These are phyloP conservation scores for Proterorhinus semilunaris DNA, from an alignment of 2,113 vertebrate genomes.

Conservation along the genomic window DNA sequence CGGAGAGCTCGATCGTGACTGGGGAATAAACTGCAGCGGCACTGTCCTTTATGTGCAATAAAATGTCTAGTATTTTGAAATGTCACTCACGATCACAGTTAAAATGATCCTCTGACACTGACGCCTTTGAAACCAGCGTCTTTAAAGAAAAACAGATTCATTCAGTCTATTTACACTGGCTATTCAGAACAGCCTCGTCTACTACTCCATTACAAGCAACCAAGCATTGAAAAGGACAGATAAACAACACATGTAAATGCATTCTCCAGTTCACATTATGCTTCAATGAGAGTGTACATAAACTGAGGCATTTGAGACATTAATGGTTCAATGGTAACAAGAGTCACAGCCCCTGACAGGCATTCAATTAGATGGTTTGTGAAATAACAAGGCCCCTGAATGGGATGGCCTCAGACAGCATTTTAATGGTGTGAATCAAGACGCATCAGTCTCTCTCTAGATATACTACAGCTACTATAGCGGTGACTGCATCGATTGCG, in stretches of 20 bases:
- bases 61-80: not conserved
- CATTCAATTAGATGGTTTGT: conserved; percentile 21
- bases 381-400: conserved; percentile 37
- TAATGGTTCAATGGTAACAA: conserved; percentile 17
- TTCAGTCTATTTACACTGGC: not conserved
- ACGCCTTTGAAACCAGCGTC: not conserved
- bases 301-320: conserved; percentile 19
- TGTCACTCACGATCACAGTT: not conserved
- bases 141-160: conserved; percentile 8
- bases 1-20: not conserved
- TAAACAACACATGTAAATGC: conserved; percentile 20
- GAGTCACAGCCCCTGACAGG: conserved; percentile 6
- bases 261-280: conserved; percentile 12
- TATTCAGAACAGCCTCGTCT: conserved; percentile 12
- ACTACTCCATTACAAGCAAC: conserved; percentile 1
- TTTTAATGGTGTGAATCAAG: conserved; percentile 47
- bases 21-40: not conserved
- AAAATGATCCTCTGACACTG: not conserved
- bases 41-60: not conserved
- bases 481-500: conserved; percentile 53
- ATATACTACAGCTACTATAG: conserved; percentile 44
- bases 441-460: conserved; percentile 51
- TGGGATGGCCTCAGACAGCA: conserved; percentile 27
- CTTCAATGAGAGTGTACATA: not conserved
- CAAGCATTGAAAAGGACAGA: conserved; percentile 9